Evolutionary conservation across 2,113 vertebrate species (phyloP).

Genomic region (Poeciliopsis occidentalis): DNA sequence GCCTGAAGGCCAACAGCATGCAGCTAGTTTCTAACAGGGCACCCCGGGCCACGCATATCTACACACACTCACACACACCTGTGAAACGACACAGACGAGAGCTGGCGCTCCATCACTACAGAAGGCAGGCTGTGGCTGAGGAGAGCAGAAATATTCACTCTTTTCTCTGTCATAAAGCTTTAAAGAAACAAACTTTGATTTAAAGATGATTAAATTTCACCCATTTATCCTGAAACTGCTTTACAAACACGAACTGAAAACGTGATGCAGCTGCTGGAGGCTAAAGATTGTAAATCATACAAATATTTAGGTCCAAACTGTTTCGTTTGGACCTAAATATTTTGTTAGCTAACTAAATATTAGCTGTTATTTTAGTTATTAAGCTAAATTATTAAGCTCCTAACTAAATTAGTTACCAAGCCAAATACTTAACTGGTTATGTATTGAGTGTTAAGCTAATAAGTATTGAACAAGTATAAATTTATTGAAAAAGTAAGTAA

Average conservation of each 20-base stretch:
- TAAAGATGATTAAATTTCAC: not conserved
- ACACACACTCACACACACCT: conserved; percentile 18
- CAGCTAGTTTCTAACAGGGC: conserved; percentile 44
- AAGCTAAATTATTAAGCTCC: too few relatives aligned
- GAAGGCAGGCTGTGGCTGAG: conserved; percentile 24
- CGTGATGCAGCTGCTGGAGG: not conserved
- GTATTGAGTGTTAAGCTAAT: too few relatives aligned
- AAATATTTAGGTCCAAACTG: not conserved
- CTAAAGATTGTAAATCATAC: not conserved
- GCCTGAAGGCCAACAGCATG: conserved; percentile 46
- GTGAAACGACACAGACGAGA: conserved; percentile 7
- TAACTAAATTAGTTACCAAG: too few relatives aligned
- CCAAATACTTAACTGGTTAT: too few relatives aligned
- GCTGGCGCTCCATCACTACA: conserved; percentile 14
- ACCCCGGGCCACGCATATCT: conserved; percentile 44
- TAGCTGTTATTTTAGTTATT: too few relatives aligned
- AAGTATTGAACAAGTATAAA: too few relatives aligned
- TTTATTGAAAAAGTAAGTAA: too few relatives aligned
- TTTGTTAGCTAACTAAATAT: too few relatives aligned
- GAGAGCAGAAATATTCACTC: conserved; percentile 9
- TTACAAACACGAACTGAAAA: not conserved
- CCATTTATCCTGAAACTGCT: not conserved
- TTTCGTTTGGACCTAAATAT: too few relatives aligned
- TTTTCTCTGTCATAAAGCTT: too few relatives aligned
- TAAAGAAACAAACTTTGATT: not conserved